phyloP scores from a whole-genome alignment of 2,888 invertebrate genomes.

The Agapostemon virescens region DNA sequence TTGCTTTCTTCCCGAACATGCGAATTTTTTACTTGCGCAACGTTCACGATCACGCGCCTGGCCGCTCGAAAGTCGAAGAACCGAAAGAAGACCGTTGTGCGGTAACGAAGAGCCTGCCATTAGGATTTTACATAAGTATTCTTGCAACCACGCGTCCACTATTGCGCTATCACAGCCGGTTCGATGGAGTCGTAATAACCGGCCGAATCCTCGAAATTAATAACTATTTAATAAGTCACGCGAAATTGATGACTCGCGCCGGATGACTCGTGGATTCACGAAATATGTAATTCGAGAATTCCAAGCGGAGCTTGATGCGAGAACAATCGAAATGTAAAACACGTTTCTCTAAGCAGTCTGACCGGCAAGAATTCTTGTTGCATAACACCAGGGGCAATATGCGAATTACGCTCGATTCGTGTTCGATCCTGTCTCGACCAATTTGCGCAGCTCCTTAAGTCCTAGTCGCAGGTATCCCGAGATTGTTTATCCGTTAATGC shows the following conservation, averaged over 20 bases:
- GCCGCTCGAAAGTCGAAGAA: slow-evolving; percentile 14
- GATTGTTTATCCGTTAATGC: too few relatives aligned
- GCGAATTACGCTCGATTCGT: too few relatives aligned
- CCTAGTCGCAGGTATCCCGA: too few relatives aligned
- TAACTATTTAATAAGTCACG: background rate
- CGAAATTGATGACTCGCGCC: background rate
- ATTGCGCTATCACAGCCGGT: slow-evolving; percentile 66
- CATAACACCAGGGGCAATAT: too few relatives aligned
- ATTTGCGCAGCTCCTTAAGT: too few relatives aligned
- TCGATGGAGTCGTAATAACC: slow-evolving; percentile 63
- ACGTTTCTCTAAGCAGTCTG: background rate
- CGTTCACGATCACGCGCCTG: slow-evolving; percentile 4
- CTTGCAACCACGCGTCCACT: slow-evolving; percentile 27
- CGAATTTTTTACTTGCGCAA: slow-evolving; percentile 24
- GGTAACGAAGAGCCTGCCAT: slow-evolving; percentile 25
- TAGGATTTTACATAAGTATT: slow-evolving; percentile 23
- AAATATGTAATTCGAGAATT: background rate
- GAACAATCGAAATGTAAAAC: background rate
- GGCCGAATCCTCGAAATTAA: background rate
- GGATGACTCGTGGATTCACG: background rate
- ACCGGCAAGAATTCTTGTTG: too few relatives aligned
- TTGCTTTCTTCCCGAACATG: slow-evolving; percentile 8
- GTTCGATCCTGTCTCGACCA: too few relatives aligned
- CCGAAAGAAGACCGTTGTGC: background rate
- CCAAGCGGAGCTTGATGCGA: background rate